These are phyloP conservation scores for Propithecus perrieri DNA, from an alignment of 2,797 vertebrate genomes.

Conservation along the genomic window DNA sequence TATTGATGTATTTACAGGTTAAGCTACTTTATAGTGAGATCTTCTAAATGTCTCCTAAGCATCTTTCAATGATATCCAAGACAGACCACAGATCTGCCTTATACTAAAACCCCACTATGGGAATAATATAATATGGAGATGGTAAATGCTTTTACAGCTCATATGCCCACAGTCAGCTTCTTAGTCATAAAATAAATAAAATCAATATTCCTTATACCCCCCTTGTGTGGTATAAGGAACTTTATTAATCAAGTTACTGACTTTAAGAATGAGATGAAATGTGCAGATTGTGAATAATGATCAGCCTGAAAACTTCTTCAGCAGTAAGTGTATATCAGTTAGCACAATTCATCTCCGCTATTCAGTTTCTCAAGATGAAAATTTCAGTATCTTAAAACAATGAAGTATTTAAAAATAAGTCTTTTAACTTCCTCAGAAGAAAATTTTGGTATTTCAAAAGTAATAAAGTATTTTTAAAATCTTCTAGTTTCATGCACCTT, in stretches of 20 bases:
- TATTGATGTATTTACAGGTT: neutral
- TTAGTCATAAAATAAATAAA: conserved; percentile 39
- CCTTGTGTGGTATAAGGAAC: neutral
- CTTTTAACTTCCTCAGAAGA: neutral
- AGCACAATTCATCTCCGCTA: neutral
- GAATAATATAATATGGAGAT: neutral
- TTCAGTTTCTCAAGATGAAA: neutral
- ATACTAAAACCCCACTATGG: neutral
- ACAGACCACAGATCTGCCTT: neutral
- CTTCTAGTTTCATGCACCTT: neutral
- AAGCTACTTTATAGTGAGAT: neutral
- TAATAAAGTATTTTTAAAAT: neutral
- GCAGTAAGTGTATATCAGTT: neutral
- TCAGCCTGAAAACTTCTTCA: neutral
- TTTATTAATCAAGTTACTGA: neutral
- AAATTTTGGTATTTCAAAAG: neutral
- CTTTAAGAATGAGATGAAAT: neutral
- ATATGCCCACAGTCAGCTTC: neutral
- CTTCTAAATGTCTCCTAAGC: neutral
- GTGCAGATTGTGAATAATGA: neutral
- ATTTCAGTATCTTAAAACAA: conserved; percentile 3
- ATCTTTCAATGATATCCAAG: neutral
- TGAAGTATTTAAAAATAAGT: neutral
- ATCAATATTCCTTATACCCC: neutral
- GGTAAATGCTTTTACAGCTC: neutral